Percentiles rank a stretch among this genome's conserved stretches.
Evolutionary conservation across 2,888 invertebrate species (phyloP).

Genomic region (Coleophora flavipennella): DNA sequence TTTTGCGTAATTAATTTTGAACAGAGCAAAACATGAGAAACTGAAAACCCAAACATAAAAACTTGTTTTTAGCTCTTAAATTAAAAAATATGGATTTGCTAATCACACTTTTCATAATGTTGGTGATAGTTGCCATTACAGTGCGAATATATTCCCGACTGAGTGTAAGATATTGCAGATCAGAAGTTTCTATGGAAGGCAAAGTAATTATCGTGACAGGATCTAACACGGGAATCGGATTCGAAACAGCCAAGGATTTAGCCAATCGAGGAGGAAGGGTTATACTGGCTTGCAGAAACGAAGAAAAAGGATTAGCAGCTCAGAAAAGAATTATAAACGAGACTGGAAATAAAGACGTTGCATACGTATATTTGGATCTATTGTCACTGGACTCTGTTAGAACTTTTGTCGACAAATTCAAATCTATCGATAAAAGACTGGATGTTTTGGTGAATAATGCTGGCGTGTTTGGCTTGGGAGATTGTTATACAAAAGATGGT

Average conservation of each 20-base stretch:
- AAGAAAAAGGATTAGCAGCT: conserved; percentile 74
- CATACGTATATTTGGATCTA: conserved; percentile 50
- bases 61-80: no score
- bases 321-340: conserved; percentile 17
- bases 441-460: conserved; percentile 74
- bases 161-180: background rate
- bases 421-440: conserved; percentile 47
- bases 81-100: no score
- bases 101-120: no score
- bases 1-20: no score
- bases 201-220: conserved; percentile 87
- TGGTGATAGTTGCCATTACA: background rate
- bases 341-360: conserved; percentile 23
- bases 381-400: conserved; percentile 59
- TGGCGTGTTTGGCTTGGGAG: conserved; percentile 39
- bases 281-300: conserved; percentile 83
- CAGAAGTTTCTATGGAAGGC: conserved; percentile 35
- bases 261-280: conserved; percentile 80
- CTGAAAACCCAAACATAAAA: no score
- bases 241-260: conserved; percentile 77
- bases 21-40: no score
- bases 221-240: conserved; percentile 84
- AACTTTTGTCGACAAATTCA: conserved; percentile 69
- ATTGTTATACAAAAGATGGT: conserved; percentile 67
- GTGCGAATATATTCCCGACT: background rate